phyloP scores from a whole-genome alignment of 2,113 vertebrate species.

The Asarcornis scutulata region DNA sequence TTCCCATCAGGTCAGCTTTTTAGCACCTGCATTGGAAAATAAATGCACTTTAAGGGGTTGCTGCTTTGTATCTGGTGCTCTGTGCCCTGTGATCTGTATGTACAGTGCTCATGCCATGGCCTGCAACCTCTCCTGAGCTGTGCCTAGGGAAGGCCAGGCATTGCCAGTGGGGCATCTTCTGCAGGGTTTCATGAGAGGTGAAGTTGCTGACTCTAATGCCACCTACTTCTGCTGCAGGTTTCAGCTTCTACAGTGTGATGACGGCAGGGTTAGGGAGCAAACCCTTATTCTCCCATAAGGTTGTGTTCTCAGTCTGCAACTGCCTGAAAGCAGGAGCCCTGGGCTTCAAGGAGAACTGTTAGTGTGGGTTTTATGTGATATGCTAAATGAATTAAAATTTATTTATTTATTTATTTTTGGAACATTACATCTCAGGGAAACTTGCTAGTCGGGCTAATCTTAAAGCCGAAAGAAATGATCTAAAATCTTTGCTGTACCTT shows the following conservation, averaged over 20 bases:
- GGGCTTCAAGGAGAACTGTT: neutral
- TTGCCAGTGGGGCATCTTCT: neutral
- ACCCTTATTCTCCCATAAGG: neutral
- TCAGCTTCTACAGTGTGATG: neutral
- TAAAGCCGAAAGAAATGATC: neutral
- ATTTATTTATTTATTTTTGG: neutral
- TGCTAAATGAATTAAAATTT: neutral
- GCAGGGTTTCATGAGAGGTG: neutral
- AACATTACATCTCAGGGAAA: neutral
- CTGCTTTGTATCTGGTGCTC: neutral
- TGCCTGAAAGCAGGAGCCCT: neutral
- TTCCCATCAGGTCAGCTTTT: neutral
- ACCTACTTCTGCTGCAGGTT: neutral
- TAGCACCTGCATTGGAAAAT: neutral
- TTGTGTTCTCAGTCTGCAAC: neutral
- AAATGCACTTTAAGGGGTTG: neutral
- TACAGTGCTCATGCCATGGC: neutral
- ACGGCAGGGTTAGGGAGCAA: neutral
- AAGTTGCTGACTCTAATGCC: neutral
- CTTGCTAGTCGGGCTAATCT: neutral
- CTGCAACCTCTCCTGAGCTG: neutral
- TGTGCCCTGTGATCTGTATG: neutral
- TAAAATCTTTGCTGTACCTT: neutral
- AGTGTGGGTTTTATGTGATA: neutral
- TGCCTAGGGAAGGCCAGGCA: fast-evolving